Conservation (phyloP, 1,140 invertebrate genomes). For the Calephelis virginiensis region DNA sequence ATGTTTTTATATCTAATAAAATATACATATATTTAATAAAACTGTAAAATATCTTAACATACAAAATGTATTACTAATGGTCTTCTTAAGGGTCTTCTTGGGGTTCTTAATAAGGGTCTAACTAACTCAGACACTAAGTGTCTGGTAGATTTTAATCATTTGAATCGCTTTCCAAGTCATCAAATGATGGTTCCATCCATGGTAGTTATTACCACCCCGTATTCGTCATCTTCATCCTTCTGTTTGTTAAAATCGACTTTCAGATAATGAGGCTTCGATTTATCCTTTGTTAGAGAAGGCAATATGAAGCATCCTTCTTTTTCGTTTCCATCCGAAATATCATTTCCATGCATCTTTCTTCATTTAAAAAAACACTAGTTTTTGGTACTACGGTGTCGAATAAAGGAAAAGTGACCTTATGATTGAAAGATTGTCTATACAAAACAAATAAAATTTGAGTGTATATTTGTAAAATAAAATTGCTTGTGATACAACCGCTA, state of each 20-base stretch:
- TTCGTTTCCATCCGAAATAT: conserved; percentile 83
- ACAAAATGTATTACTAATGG: conserved; percentile 65
- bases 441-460: too few species aligned
- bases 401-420: conserved; percentile 92
- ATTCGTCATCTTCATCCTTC: conserved; percentile 90
- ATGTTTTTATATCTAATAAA: too few species aligned
- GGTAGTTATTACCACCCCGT: conserved; percentile 43
- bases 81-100: conserved; percentile 52
- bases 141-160: conserved; percentile 73
- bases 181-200: conserved; percentile 71
- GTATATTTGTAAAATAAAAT: too few species aligned
- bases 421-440: too few species aligned
- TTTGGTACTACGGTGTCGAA: conserved; percentile 89
- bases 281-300: conserved; percentile 92
- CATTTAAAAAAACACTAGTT: conserved; percentile 83
- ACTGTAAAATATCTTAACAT: conserved; percentile 72
- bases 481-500: too few species aligned
- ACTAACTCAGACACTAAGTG: too few species aligned
- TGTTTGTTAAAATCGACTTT: conserved; percentile 98
- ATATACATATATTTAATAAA: too few species aligned
- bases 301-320: conserved; percentile 84
- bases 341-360: conserved; percentile 89
- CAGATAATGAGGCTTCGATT: conserved; percentile 95
- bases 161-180: conserved; percentile 66
- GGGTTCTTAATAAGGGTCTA: too few species aligned